Evolutionary conservation across 1,140 invertebrate species (phyloP).

Genomic region (Trichonephila inaurata): DNA sequence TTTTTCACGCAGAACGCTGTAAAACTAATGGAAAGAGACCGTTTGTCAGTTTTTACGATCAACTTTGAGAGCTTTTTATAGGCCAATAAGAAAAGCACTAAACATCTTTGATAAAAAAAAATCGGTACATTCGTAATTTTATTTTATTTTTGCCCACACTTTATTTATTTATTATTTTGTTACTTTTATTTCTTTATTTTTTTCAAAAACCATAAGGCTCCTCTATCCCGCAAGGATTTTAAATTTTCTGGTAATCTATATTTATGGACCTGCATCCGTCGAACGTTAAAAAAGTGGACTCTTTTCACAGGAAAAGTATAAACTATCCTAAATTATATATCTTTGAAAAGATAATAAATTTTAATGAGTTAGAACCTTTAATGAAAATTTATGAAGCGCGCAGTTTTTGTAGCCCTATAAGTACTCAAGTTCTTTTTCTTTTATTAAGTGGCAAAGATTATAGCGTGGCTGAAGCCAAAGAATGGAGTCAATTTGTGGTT

Average conservation of each 20-base stretch:
- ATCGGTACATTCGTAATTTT: conserved; percentile 40
- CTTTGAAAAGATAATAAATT: conserved; percentile 55
- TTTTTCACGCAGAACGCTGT: conserved; percentile 58
- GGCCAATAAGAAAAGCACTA: conserved; percentile 55
- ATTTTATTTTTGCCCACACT: conserved; percentile 2
- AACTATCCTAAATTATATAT: conserved; percentile 38
- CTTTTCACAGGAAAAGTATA: conserved; percentile 45
- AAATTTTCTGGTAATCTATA: conserved; percentile 64
- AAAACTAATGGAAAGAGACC: conserved; percentile 63
- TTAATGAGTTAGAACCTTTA: conserved; percentile 27
- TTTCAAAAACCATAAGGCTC: conserved; percentile 32
- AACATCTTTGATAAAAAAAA: conserved; percentile 54
- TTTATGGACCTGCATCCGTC: conserved; percentile 43
- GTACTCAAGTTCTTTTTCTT: background rate
- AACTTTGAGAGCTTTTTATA: conserved; percentile 53
- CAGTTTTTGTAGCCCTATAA: conserved; percentile 31
- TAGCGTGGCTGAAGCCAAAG: background rate
- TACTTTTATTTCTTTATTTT: background rate
- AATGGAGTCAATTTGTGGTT: conserved; percentile 22
- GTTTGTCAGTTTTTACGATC: conserved; percentile 67
- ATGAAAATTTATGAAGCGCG: conserved; percentile 67
- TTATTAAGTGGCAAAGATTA: conserved; percentile 26
- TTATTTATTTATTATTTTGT: too few relatives aligned
- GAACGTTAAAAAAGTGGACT: background rate
- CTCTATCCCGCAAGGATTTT: conserved; percentile 42